Conservation (phyloP, 1,140 invertebrate species). For the Holotrichia oblita region DNA sequence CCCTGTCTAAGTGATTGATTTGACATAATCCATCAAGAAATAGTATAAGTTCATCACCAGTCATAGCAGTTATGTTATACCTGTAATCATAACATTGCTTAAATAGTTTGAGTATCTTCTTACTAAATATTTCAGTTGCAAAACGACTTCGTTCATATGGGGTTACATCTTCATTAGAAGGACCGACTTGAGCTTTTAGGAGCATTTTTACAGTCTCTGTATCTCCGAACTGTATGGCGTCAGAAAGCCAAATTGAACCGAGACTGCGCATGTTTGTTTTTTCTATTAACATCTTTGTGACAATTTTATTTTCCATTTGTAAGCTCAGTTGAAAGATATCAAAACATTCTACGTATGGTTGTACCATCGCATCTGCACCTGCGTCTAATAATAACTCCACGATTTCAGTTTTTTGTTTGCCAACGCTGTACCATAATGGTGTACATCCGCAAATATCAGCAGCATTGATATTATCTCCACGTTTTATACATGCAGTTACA, state of each 20-base stretch:
- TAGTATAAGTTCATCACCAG: too few species aligned
- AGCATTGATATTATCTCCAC: too few species aligned
- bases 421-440: too few species aligned
- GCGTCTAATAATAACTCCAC: too few species aligned
- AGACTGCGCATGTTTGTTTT: too few species aligned
- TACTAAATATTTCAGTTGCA: not conserved
- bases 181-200: not conserved
- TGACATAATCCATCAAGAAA: too few species aligned
- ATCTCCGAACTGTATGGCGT: not conserved
- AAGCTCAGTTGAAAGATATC: not conserved
- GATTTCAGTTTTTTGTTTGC: too few species aligned
- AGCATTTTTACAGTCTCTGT: not conserved
- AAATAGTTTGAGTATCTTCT: not conserved
- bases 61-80: not conserved
- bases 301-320: too few species aligned
- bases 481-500: too few species aligned
- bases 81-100: not conserved
- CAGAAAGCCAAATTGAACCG: not conserved
- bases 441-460: too few species aligned
- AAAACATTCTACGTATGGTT: not conserved
- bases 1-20: too few species aligned
- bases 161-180: not conserved
- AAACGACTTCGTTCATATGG: not conserved
- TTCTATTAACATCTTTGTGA: too few species aligned
- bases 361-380: not conserved